Conservation (phyloP, 1,140 invertebrate species). For the Charaxes varanes region DNA sequence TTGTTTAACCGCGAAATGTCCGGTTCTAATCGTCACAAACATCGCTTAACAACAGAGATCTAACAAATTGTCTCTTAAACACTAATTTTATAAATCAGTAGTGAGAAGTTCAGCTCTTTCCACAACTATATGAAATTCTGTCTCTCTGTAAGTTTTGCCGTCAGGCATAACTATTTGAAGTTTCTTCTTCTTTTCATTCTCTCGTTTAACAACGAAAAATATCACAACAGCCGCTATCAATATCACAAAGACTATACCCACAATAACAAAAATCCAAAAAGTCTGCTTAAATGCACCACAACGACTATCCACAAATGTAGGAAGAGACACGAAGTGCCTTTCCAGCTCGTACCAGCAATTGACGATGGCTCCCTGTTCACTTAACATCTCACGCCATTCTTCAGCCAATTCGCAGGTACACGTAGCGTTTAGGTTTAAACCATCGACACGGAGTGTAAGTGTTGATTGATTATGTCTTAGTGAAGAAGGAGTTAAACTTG, state of each 20-base stretch:
- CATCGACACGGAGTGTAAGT: slow-evolving; percentile 74
- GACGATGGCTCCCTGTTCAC: slow-evolving; percentile 45
- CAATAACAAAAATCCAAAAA: slow-evolving; percentile 61
- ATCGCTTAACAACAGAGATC: neutral
- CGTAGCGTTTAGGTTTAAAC: slow-evolving; percentile 75
- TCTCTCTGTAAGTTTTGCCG: slow-evolving; percentile 86
- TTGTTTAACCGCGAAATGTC: neutral
- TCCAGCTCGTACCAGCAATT: slow-evolving; percentile 59
- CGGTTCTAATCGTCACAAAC: too few relatives aligned
- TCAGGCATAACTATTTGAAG: slow-evolving; percentile 84
- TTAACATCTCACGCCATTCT: slow-evolving; percentile 47
- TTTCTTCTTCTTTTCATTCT: slow-evolving; percentile 67
- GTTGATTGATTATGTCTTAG: slow-evolving; percentile 75
- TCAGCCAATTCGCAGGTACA: slow-evolving; percentile 76
- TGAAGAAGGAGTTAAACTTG: slow-evolving; percentile 73
- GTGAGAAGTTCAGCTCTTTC: slow-evolving; percentile 87
- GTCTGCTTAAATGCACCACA: slow-evolving; percentile 59
- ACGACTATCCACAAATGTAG: slow-evolving; percentile 48
- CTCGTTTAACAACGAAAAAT: slow-evolving; percentile 50
- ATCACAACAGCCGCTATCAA: slow-evolving; percentile 47
- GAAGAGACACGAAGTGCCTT: slow-evolving; percentile 46
- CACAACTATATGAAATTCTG: slow-evolving; percentile 88
- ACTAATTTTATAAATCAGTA: slow-evolving; percentile 79
- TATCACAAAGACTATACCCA: slow-evolving; percentile 54
- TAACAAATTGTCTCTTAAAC: neutral